phyloP scores from a whole-genome alignment of 2,797 vertebrate species.

The Poecilia picta region DNA sequence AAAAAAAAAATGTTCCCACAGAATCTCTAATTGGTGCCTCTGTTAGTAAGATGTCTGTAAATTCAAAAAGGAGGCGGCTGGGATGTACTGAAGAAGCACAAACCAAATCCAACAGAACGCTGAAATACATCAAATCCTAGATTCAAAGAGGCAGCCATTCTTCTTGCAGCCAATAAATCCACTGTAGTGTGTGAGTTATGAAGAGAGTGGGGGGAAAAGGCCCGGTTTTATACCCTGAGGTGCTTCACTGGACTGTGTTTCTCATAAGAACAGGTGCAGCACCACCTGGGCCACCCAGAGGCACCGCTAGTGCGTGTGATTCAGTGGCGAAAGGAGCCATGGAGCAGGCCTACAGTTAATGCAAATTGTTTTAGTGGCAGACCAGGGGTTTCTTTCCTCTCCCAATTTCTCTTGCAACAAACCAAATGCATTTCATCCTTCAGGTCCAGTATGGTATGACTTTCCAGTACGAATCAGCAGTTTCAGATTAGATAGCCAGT shows the following conservation, averaged over 20 bases:
- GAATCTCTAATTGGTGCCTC: background rate
- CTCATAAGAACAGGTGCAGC: slow-evolving; percentile 77
- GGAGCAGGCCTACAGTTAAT: slow-evolving; percentile 53
- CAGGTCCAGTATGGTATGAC: slow-evolving; percentile 68
- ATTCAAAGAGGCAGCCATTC: slow-evolving; percentile 14
- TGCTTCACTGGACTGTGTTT: slow-evolving; percentile 55
- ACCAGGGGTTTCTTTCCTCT: slow-evolving; percentile 16
- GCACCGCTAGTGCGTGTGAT: slow-evolving; percentile 63
- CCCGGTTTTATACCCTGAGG: slow-evolving; percentile 66
- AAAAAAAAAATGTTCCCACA: background rate
- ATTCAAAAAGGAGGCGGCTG: background rate
- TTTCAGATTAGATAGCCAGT: slow-evolving; percentile 76
- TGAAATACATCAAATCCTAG: slow-evolving; percentile 23
- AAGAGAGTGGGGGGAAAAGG: slow-evolving; percentile 40
- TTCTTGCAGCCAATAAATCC: slow-evolving; percentile 42
- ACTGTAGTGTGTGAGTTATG: slow-evolving; percentile 58
- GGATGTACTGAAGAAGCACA: background rate
- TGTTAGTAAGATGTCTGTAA: background rate
- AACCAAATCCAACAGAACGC: background rate
- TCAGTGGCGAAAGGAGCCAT: slow-evolving; percentile 40
- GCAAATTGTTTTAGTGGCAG: slow-evolving; percentile 52
- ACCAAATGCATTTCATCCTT: slow-evolving; percentile 57
- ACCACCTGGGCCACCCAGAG: slow-evolving; percentile 80
- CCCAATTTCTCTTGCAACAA: slow-evolving; percentile 26
- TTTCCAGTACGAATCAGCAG: slow-evolving; percentile 70